Evolutionary conservation across 2,113 vertebrate species (phyloP), one percentile per base, ranked within the genome.

Genomic region (Paedocypris sp.): DNA sequence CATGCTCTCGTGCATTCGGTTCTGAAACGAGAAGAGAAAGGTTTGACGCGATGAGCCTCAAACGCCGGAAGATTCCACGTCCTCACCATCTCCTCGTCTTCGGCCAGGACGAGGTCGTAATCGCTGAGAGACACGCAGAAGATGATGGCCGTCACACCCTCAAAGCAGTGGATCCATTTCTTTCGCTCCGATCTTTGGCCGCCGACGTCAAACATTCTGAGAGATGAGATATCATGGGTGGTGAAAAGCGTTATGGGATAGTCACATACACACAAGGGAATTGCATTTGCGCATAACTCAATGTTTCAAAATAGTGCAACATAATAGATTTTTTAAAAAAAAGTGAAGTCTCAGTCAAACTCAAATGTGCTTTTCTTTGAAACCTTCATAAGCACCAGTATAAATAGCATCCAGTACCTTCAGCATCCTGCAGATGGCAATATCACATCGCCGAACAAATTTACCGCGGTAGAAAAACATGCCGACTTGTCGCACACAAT

Each of bases 1-100:
- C 94, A 99, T 99, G 81, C 94, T 98, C 79, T 99, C 95, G 2
- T 99, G 95, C 95, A 99, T 99, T 33, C 95, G 92, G 75, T 99
- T 99, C 95, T 99, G 75, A 38, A 70, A 69, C 0, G 50, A 8
- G 28, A 18, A 32, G 1, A 59, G 11, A n/a, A 6, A 35, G 3
- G 5, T 10, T 2, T 50, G 28, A 45, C n/a, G n/a, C n/a, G 9
- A 3, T 2, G 3, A 26, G 8, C 15, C 4, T 38, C 12, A 38
- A 26, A 31, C 12, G 3, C 25, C 6, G 9, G 11, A 32, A 36
- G 46, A 22, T 19, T 13, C 26, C 20, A 13, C 4, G 15, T 2
- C 16, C 85, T 82, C 81, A 88, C 95, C 95, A 98, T 99, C 84
- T 99, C 95, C 70, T 99, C 95, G 2, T 99, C 95, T 80, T 99